phyloP scores from a whole-genome alignment of 2,113 vertebrate genomes.

The Vanacampus margaritifer region DNA sequence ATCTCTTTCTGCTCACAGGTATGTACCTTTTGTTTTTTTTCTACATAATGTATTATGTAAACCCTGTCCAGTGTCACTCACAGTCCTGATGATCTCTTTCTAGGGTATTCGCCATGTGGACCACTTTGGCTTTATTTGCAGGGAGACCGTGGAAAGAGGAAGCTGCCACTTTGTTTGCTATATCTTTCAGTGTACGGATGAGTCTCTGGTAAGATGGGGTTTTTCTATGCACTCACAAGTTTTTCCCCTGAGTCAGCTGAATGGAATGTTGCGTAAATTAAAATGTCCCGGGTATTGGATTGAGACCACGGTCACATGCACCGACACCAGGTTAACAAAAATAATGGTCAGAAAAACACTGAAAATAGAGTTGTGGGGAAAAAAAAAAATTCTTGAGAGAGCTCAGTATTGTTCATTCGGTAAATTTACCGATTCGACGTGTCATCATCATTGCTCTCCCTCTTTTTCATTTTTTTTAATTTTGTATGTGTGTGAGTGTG shows the following conservation, averaged over 20 bases:
- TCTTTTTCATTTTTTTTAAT: no score
- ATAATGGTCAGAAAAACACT: not conserved
- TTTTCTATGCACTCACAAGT: not conserved
- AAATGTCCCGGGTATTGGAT: not conserved
- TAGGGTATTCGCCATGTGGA: slow-evolving; percentile 96
- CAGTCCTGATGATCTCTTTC: slow-evolving; percentile 7
- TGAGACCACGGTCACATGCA: not conserved
- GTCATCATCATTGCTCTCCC: no score
- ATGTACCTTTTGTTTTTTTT: slow-evolving; percentile 19
- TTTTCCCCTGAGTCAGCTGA: slow-evolving; percentile 18
- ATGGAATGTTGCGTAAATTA: slow-evolving; percentile 10
- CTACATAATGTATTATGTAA: not conserved
- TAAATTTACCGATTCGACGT: no score
- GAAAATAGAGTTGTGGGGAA: not conserved
- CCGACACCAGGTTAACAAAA: not conserved
- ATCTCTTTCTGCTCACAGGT: slow-evolving; percentile 99
- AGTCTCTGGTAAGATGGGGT: slow-evolving; percentile 85
- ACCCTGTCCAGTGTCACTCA: not conserved
- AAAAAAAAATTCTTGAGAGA: no score
- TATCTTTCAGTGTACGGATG: slow-evolving; percentile 92
- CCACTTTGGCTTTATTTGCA: slow-evolving; percentile 98
- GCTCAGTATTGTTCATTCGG: no score
- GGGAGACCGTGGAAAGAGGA: slow-evolving; percentile 84
- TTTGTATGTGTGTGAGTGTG: no score
- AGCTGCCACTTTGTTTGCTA: slow-evolving; percentile 94